A percentile compares a stretch with the other conserved stretches of the same genome.
These are phyloP conservation scores for Drosophila repletoides DNA, from an alignment of 1,140 invertebrate species.

Conservation along the genomic window DNA sequence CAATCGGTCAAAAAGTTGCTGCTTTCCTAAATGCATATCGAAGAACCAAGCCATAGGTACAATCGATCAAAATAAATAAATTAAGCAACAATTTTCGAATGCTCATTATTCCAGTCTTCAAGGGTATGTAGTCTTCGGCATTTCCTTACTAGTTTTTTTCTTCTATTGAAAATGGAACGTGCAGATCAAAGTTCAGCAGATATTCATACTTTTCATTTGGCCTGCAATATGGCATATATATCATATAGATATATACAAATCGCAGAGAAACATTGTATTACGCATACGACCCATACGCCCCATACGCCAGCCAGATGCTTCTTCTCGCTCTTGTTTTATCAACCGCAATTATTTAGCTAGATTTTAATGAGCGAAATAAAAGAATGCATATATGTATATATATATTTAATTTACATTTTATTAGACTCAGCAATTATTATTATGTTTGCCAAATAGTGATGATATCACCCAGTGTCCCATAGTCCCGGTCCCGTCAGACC, in stretches of 20 bases:
- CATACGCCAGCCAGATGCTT: constrained; percentile 1
- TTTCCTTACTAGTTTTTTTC: constrained; percentile 28
- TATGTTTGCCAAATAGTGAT: constrained; percentile 75
- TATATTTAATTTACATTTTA: constrained; percentile 74
- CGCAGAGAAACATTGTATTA: background rate
- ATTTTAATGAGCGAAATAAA: constrained; percentile 30
- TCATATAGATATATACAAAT: background rate
- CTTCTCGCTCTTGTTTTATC: constrained; percentile 3
- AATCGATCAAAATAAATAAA: too few relatives aligned
- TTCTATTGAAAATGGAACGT: constrained; percentile 8
- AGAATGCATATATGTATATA: too few relatives aligned
- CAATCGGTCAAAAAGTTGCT: too few relatives aligned
- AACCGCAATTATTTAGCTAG: constrained; percentile 27
- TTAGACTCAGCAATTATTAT: constrained; percentile 67
- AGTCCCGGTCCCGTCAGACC: background rate
- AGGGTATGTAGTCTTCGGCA: constrained; percentile 28
- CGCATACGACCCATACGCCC: constrained; percentile 36
- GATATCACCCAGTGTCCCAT: constrained; percentile 54
- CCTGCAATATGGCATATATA: constrained; percentile 6
- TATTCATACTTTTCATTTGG: too few relatives aligned
- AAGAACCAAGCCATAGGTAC: too few relatives aligned
- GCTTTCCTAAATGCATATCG: too few relatives aligned
- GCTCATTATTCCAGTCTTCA: too few relatives aligned
- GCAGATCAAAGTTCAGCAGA: background rate
- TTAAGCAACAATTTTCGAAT: too few relatives aligned